phyloP scores from a whole-genome alignment of 2,113 vertebrate genomes.

The Petroica traversi region DNA sequence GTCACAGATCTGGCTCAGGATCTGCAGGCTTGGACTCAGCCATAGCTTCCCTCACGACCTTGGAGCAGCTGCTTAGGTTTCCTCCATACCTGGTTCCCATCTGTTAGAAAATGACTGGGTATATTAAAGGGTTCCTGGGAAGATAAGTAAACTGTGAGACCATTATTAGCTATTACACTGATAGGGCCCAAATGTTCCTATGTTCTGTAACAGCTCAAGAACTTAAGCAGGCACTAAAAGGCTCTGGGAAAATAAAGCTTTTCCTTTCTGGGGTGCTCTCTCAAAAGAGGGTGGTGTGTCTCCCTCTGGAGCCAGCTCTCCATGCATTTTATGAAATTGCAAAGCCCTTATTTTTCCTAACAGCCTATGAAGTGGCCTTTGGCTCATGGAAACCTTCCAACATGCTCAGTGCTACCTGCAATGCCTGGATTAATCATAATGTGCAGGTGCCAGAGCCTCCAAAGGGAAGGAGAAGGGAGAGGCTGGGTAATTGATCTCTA shows the following conservation, averaged over 20 bases:
- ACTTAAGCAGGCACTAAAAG: slow-evolving; percentile 11
- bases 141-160: slow-evolving; percentile 6
- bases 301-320: not conserved
- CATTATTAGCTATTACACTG: slow-evolving; percentile 16
- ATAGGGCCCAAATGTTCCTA: slow-evolving; percentile 26
- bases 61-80: slow-evolving; percentile 17
- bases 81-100: slow-evolving; percentile 18
- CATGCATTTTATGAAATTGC: not conserved
- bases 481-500: not conserved
- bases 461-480: not conserved
- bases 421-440: not conserved
- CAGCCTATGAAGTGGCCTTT: not conserved
- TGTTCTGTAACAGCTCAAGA: slow-evolving; percentile 17
- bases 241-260: not conserved
- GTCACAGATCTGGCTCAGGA: not conserved
- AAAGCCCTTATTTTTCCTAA: not conserved
- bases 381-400: not conserved
- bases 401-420: not conserved
- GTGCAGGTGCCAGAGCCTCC: not conserved
- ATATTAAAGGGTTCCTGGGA: not conserved
- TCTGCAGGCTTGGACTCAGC: not conserved
- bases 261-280: not conserved
- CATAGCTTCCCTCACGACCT: not conserved
- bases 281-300: not conserved
- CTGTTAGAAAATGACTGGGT: slow-evolving; percentile 23